phyloP scores from a whole-genome alignment of 2,797 vertebrate species.

The Hippopotamyrus pictus region DNA sequence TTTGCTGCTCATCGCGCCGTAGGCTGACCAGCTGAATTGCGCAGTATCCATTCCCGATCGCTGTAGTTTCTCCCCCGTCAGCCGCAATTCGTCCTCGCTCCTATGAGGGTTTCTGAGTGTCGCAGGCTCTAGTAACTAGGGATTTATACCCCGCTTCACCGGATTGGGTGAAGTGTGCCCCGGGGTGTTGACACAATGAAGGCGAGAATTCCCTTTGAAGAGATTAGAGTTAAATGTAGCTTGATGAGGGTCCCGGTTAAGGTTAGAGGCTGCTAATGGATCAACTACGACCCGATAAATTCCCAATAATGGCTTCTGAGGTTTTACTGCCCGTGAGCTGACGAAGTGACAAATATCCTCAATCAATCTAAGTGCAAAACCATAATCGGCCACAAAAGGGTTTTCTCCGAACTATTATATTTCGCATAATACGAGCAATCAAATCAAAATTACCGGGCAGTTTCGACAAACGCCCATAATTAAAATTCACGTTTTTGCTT shows the following conservation, averaged over 20 bases:
- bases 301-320: slow-evolving; percentile 20
- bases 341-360: slow-evolving; percentile 25
- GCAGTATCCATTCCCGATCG: slow-evolving; percentile 3
- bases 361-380: slow-evolving; percentile 5
- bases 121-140: slow-evolving; percentile 1
- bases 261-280: slow-evolving; percentile 20
- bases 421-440: slow-evolving; percentile 11
- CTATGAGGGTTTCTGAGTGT: slow-evolving; percentile 1
- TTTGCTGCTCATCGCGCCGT: background rate
- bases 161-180: slow-evolving; percentile 23
- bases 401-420: slow-evolving; percentile 19
- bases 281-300: slow-evolving; percentile 21
- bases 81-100: background rate
- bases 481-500: background rate
- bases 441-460: slow-evolving; percentile 17
- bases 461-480: slow-evolving; percentile 15
- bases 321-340: background rate
- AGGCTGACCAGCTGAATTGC: background rate
- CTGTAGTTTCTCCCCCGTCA: background rate
- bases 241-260: slow-evolving; percentile 19
- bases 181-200: slow-evolving; percentile 21
- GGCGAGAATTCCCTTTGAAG: slow-evolving; percentile 31
- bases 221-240: slow-evolving; percentile 27
- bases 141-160: slow-evolving; percentile 26
- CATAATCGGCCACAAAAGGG: slow-evolving; percentile 1